Evolutionary conservation across 2,113 vertebrate genomes (phyloP), one percentile per base, ranked within the genome.

Genomic region (Pygoscelis adeliae): DNA sequence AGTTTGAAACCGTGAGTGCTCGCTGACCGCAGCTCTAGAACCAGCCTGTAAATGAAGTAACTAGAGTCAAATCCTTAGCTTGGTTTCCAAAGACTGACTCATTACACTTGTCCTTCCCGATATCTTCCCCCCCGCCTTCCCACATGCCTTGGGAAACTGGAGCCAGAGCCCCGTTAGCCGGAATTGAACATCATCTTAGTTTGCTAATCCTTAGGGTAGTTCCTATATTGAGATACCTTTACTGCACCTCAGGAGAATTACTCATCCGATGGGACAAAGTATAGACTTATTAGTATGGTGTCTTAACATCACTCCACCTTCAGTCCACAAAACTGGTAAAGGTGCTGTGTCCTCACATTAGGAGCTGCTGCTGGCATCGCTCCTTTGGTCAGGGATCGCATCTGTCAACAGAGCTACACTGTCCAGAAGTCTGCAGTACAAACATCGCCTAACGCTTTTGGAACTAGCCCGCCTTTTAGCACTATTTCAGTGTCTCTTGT

Each of bases 61-160:
- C 84, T 83, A 50, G 53, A 94, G 55, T 94, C 34, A 85, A 62
- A 81, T 91, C 74, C 32, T 63, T 84, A 67, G 78, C 67, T 85
- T 78, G 30, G 26, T 70, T 93, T 96, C 96, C 93, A 97, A 83
- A 88, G 76, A 56, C 67, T 97, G 96, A 96, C 83, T 97, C 90
- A 92, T 67, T 95, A 62, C 90, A 89, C 92, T 91, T 96, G 92
- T 97, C 93, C 69, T 95, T 95, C 67, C 70, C 0, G 11, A 53
- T 94, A 29, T 88, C 53, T 83, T 63, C 7, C 34, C 53, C 70
- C 46, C 42, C 9, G 84, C 53, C 58, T 95, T 96, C n/a, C 74
- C 62, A 47, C 87, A 78, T 95, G 86, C 63, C 26, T 67, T 88
- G 50, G 74, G 70, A 94, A 86, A 59, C 42, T 93, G 46, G 58